phyloP scores from a whole-genome alignment of 2,888 invertebrate species.

The Sialis fuliginosa region DNA sequence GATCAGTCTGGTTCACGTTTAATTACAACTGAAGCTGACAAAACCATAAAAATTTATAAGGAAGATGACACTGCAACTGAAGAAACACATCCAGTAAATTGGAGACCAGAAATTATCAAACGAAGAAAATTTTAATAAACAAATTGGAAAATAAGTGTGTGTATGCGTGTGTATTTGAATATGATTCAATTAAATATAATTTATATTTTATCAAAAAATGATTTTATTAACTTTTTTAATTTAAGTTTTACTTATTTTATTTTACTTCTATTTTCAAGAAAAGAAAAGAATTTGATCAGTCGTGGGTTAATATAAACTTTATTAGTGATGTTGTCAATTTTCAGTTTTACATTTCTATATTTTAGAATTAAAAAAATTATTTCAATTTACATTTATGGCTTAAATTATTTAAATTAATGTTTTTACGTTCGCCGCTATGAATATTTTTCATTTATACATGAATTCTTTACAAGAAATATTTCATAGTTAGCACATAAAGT shows the following conservation, averaged over 20 bases:
- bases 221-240: not conserved
- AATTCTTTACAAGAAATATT: no score
- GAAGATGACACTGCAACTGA: constrained; percentile 94
- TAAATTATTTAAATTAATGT: no score
- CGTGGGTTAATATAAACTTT: no score
- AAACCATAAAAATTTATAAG: constrained; percentile 97
- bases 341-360: not conserved
- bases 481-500: no score
- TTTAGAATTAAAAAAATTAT: not conserved
- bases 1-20: constrained; percentile 89
- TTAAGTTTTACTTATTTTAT: not conserved
- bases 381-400: not conserved
- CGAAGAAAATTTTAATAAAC: constrained; percentile 65
- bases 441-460: no score
- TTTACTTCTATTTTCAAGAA: not conserved
- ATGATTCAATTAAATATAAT: no score
- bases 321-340: no score
- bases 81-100: constrained; percentile 90
- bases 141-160: not conserved
- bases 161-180: no score
- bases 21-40: constrained; percentile 95
- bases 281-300: not conserved
- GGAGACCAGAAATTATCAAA: constrained; percentile 93
- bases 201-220: not conserved
- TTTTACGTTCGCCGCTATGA: no score